These are phyloP conservation scores for Thera obeliscata DNA, from an alignment of 2,888 invertebrate species.

Conservation along the genomic window DNA sequence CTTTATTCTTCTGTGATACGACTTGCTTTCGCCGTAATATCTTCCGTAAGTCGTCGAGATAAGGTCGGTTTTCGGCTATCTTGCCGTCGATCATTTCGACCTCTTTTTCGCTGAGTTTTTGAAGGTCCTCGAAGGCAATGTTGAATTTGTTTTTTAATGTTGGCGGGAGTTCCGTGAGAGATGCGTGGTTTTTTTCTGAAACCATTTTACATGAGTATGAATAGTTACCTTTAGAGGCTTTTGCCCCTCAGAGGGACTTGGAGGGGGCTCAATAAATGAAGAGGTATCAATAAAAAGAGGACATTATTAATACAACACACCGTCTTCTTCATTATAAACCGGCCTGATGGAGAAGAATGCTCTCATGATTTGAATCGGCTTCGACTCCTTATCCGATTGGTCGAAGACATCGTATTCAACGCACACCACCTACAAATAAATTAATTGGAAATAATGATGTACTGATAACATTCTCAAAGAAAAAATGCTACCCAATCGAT, in stretches of 20 bases:
- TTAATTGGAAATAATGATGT: too few relatives aligned
- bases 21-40: constrained; percentile 61
- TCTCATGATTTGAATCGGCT: constrained; percentile 62
- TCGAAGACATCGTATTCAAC: constrained; percentile 71
- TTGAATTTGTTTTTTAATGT: constrained; percentile 57
- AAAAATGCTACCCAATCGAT: too few relatives aligned
- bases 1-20: constrained; percentile 51
- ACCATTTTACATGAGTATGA: constrained; percentile 18
- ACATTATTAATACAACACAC: background rate
- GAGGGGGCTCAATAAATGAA: too few relatives aligned
- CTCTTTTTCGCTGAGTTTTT: constrained; percentile 62
- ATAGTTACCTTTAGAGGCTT: background rate
- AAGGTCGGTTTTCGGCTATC: constrained; percentile 65
- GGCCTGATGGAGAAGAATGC: constrained; percentile 70
- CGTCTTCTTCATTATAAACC: constrained; percentile 11
- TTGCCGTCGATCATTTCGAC: constrained; percentile 73
- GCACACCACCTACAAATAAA: constrained; percentile 53
- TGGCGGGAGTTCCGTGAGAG: constrained; percentile 47
- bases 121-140: constrained; percentile 57
- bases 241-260: too few relatives aligned
- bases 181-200: constrained; percentile 37
- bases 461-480: too few relatives aligned
- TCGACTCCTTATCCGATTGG: constrained; percentile 10
- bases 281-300: background rate
- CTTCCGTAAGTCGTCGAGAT: constrained; percentile 66